Base-by-base conservation (phyloP, 2,888 invertebrate genomes). In the Escarpia spicata region DNA sequence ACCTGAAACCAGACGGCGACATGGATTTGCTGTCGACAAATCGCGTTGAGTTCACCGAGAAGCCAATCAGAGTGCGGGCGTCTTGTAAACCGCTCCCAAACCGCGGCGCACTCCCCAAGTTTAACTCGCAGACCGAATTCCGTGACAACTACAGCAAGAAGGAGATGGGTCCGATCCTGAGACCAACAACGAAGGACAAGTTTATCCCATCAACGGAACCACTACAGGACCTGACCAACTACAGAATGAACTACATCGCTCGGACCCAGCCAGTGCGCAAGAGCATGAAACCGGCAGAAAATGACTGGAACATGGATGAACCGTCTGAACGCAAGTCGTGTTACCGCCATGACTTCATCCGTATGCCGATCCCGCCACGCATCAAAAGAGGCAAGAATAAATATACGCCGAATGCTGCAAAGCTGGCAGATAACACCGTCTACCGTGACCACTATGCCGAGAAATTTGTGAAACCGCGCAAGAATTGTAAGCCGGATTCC, bases 111-210 rank as follows among this genome's bases (percentile, higher is more conserved):
- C 75, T 75, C 4, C 75, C 75, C 75, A 75, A 75, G n/a, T 75
- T 75, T 26, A 26, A 19, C 75, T 15, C 19, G 26, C 19, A 26
- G n/a, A 75, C 75, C 0, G 75, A 75, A n/a, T 26, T 6, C 26
- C 75, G 75, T 3, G 91, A 91, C 37, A 45, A 26, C 58, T 91
- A 26, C 91, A 45, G 15, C 91, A 44, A 19, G 91, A 91, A 91
- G 91, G 44, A 45, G 26, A 58, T 91, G 91, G 58, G 26, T 2
- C 91, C 91, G 91, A 58, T 52, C 12, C 43, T 75, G 52, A 10
- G 43, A 45, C 45, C 15, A n/a, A 45, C 45, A 15, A 75, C 26
- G 91, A 91, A 45, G 45, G 45, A 31, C 58, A 19, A 91, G n/a
- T 91, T 91, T 44, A n/a, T 91, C 15, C 44, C 91, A 2, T 91